phyloP scores from a whole-genome alignment of 2,113 vertebrate species.

The Anolis carolinensis region DNA sequence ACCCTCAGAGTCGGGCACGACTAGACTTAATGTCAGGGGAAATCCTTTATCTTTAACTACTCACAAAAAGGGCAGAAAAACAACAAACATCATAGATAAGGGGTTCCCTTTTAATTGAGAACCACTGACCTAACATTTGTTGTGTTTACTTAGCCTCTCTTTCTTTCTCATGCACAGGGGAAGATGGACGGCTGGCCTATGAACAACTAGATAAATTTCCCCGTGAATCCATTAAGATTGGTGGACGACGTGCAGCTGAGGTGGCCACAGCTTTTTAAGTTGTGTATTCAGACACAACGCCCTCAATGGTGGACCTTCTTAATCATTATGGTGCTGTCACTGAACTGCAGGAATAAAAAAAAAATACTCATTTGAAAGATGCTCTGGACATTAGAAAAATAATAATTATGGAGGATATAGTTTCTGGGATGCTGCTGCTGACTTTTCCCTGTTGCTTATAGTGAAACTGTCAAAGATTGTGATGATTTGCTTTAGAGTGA shows the following conservation, averaged over 20 bases:
- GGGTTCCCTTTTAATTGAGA: background rate
- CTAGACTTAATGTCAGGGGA: no score
- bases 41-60: no score
- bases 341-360: constrained; percentile 14
- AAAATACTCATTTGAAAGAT: constrained; percentile 12
- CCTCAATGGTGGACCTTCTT: background rate
- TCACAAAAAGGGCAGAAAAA: background rate
- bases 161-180: constrained; percentile 77
- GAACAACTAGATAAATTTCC: constrained; percentile 91
- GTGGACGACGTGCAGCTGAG: constrained; percentile 80
- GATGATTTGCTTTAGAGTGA: background rate
- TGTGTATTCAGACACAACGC: background rate
- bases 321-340: constrained; percentile 46
- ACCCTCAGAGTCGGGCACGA: no score
- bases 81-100: background rate
- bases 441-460: constrained; percentile 41
- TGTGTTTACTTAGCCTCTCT: background rate
- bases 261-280: constrained; percentile 86
- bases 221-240: constrained; percentile 81
- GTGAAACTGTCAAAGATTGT: constrained; percentile 47
- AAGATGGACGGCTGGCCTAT: constrained; percentile 91
- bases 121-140: background rate
- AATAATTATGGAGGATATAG: constrained; percentile 16
- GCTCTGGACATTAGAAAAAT: constrained; percentile 29
- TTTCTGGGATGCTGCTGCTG: constrained; percentile 20